Evolutionary conservation across 2,113 vertebrate species (phyloP).

Genomic region (Bambusicola thoracicus): DNA sequence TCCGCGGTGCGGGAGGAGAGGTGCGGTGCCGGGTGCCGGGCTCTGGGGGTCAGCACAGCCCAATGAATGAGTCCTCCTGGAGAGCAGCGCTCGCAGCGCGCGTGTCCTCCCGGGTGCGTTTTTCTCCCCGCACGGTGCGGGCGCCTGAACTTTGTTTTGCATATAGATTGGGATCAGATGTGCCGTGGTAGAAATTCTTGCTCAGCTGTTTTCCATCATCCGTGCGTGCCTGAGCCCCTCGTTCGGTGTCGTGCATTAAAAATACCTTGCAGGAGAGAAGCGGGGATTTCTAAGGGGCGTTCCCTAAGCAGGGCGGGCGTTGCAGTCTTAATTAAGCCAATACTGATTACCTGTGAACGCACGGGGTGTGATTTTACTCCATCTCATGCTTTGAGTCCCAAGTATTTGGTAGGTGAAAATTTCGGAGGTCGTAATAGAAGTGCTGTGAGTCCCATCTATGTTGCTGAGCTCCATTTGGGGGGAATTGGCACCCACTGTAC

Average conservation of each 20-base stretch:
- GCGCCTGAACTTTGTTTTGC: neutral
- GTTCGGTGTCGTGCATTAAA: rapidly evolving
- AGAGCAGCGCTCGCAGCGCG: neutral
- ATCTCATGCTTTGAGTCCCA: neutral
- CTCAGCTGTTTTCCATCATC: neutral
- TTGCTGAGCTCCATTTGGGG: neutral
- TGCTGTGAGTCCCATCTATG: neutral
- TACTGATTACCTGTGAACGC: neutral
- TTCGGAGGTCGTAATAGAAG: neutral
- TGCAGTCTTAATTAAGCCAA: neutral
- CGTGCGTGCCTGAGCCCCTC: neutral
- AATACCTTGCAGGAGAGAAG: neutral
- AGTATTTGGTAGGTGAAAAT: neutral
- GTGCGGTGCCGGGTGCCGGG: neutral
- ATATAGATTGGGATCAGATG: neutral
- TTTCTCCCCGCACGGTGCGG: neutral
- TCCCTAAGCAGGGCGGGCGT: neutral
- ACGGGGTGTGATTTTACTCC: neutral
- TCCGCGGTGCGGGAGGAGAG: neutral
- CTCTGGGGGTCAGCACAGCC: conserved; percentile 74
- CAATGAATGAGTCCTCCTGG: conserved; percentile 25
- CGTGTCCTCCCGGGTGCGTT: neutral
- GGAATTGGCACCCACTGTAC: neutral
- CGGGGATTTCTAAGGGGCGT: neutral
- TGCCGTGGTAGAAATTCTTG: neutral